phyloP scores from a whole-genome alignment of 92 coral and sea anemone genomes.

The Bergia sp. region DNA sequence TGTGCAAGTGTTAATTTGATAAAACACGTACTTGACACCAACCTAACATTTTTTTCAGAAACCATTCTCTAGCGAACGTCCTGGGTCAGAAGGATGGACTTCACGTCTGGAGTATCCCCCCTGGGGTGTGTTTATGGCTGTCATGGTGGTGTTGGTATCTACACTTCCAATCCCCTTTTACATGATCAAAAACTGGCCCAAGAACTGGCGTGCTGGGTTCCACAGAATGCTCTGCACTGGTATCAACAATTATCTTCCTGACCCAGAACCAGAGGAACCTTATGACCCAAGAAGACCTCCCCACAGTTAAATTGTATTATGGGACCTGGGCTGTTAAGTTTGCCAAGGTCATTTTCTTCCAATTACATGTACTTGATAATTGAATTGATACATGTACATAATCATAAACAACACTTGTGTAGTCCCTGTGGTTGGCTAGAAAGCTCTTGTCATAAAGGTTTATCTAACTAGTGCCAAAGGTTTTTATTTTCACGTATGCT shows the following conservation, averaged over 20 bases:
- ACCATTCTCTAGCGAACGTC: slow-evolving; percentile 73
- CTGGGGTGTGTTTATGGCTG: slow-evolving; percentile 86
- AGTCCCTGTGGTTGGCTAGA: no score
- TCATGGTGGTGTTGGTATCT: slow-evolving; percentile 76
- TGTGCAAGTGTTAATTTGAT: neutral
- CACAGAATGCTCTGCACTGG: slow-evolving; percentile 91
- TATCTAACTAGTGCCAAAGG: no score
- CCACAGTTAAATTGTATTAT: neutral
- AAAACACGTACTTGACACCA: neutral
- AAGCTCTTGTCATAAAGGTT: no score
- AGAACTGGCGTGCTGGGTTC: slow-evolving; percentile 92
- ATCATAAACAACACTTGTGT: no score
- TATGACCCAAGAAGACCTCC: slow-evolving; percentile 17
- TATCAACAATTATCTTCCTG: slow-evolving; percentile 85
- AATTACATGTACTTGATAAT: neutral
- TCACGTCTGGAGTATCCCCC: slow-evolving; percentile 69
- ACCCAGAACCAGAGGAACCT: slow-evolving; percentile 65
- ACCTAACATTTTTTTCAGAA: slow-evolving; percentile 52
- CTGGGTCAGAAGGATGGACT: slow-evolving; percentile 75
- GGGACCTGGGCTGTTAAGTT: neutral
- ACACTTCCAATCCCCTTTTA: slow-evolving; percentile 86
- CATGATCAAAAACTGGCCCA: slow-evolving; percentile 96
- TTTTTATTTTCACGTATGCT: no score
- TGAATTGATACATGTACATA: neutral
- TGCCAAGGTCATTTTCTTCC: neutral